Conservation (phyloP, 1,140 invertebrate genomes). For the Leptoteleia sp. region DNA sequence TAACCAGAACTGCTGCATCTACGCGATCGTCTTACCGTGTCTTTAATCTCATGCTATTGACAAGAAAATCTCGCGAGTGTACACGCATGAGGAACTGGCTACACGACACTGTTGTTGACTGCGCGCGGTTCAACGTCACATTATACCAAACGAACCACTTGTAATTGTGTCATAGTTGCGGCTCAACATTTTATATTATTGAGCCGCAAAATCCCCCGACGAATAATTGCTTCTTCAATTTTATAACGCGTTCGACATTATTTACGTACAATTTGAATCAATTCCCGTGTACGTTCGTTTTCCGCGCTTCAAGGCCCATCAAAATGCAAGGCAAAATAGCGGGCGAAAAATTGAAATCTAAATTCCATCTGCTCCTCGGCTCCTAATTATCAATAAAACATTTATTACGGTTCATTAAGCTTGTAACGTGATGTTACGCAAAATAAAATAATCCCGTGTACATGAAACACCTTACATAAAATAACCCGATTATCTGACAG, state of each 20-base stretch:
- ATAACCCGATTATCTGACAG: conserved; percentile 51
- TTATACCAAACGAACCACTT: conserved; percentile 40
- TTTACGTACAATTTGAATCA: too few species aligned
- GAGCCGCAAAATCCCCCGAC: not conserved
- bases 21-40: conserved; percentile 61
- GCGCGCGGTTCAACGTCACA: conserved; percentile 50
- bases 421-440: conserved; percentile 35
- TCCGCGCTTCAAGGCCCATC: conserved; percentile 14
- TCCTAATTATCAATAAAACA: conserved; percentile 53
- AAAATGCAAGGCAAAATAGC: conserved; percentile 16
- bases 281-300: conserved; percentile 11
- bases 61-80: conserved; percentile 62
- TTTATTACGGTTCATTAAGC: conserved; percentile 48
- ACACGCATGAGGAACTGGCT: conserved; percentile 54
- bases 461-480: conserved; percentile 44
- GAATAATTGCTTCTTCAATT: conserved; percentile 41
- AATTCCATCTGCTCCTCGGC: conserved; percentile 3
- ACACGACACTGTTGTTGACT: conserved; percentile 41
- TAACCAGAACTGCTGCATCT: conserved; percentile 62
- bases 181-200: conserved; percentile 1
- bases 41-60: conserved; percentile 61
- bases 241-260: conserved; percentile 11
- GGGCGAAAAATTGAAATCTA: conserved; percentile 27
- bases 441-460: conserved; percentile 43
- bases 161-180: conserved; percentile 35